phyloP scores from a whole-genome alignment of 2,113 vertebrate species.

The Dicentrarchus labrax region DNA sequence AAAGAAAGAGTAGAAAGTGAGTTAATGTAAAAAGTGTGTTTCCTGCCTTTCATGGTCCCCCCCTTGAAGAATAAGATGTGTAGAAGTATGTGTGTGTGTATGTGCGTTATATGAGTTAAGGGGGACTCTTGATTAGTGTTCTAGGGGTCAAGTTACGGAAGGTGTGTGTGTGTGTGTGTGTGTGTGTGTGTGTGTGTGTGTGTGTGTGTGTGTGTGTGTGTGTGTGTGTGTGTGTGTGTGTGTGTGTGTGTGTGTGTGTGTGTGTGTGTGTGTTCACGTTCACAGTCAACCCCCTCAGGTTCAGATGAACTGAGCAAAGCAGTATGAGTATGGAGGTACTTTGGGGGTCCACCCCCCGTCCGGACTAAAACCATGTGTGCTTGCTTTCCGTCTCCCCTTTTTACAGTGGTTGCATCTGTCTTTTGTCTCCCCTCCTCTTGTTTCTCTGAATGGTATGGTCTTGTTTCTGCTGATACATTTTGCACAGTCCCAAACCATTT shows the following conservation, averaged over 20 bases:
- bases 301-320: constrained; percentile 52
- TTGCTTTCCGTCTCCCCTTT: constrained; percentile 33
- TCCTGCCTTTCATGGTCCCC: constrained; percentile 59
- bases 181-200: constrained; percentile 18
- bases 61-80: constrained; percentile 46
- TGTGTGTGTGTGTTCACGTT: constrained; percentile 13
- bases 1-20: constrained; percentile 25
- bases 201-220: constrained; percentile 11
- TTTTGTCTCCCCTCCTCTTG: constrained; percentile 59
- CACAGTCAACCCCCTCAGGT: constrained; percentile 56
- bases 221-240: too few relatives aligned
- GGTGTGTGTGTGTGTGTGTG: constrained; percentile 22
- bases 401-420: constrained; percentile 56
- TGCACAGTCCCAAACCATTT: constrained; percentile 53
- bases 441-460: constrained; percentile 65
- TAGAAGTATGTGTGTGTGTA: constrained; percentile 33
- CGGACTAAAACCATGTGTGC: constrained; percentile 79
- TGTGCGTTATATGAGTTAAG: constrained; percentile 37
- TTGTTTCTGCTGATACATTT: constrained; percentile 45
- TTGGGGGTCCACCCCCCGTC: constrained; percentile 51
- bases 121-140: constrained; percentile 69
- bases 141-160: constrained; percentile 73
- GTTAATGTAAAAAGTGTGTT: constrained; percentile 70
- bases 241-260: constrained; percentile 22
- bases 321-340: constrained; percentile 58